Conservation (phyloP, 1,140 invertebrate species). For the Cherax destructor region DNA sequence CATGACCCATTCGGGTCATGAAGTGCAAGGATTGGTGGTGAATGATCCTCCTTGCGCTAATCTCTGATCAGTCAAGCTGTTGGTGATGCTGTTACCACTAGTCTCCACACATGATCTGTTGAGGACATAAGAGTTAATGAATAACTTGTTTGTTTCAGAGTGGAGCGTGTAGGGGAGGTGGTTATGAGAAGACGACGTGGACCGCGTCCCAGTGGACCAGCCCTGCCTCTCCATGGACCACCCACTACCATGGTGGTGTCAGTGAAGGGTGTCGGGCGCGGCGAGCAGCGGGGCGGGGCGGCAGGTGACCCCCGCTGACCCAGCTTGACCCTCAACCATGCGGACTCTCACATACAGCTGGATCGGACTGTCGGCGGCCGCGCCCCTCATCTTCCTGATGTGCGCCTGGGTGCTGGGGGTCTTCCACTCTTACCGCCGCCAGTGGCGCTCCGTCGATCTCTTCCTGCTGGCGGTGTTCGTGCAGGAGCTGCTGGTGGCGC, state of each 20-base stretch:
- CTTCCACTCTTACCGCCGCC: conserved; percentile 78
- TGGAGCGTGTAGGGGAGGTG: neutral
- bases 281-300: conserved; percentile 16
- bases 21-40: too few relatives aligned
- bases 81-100: too few relatives aligned
- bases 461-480: conserved; percentile 77
- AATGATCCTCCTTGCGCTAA: too few relatives aligned
- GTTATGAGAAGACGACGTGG: neutral
- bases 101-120: too few relatives aligned
- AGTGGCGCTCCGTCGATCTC: conserved; percentile 79
- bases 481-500: conserved; percentile 77
- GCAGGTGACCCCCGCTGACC: conserved; percentile 32
- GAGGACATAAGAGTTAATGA: too few relatives aligned
- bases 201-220: neutral
- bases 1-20: too few relatives aligned
- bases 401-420: conserved; percentile 73
- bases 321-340: conserved; percentile 55
- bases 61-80: too few relatives aligned
- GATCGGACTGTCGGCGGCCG: conserved; percentile 78
- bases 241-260: conserved; percentile 11
- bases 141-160: conserved; percentile 11
- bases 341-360: conserved; percentile 71
- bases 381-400: conserved; percentile 76
- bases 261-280: conserved; percentile 2
- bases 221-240: conserved; percentile 1